Conservation (phyloP, 2,797 vertebrate species). For the Fistularia tabacaria region DNA sequence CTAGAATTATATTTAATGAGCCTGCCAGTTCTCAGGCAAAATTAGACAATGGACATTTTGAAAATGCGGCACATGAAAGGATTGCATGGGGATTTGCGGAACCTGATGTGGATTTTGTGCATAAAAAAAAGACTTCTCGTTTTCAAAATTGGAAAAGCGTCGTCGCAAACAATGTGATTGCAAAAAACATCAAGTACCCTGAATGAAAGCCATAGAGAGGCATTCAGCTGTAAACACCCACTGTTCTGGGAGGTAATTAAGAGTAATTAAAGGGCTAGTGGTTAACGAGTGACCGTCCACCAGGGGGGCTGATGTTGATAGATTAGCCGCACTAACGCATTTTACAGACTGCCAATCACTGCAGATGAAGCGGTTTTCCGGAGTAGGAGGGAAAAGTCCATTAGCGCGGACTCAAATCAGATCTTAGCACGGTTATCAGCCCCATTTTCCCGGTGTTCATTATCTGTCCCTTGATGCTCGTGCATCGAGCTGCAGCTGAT, state of each 20-base stretch:
- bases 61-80: not conserved
- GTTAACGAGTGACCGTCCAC: conserved; percentile 73
- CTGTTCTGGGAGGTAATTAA: conserved; percentile 75
- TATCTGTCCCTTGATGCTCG: conserved; percentile 75
- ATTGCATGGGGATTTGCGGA: no score
- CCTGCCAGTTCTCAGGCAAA: conserved; percentile 12
- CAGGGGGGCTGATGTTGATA: conserved; percentile 70
- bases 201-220: conserved; percentile 44
- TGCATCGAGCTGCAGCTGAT: conserved; percentile 71
- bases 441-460: conserved; percentile 75
- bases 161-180: not conserved
- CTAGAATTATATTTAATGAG: conserved; percentile 45
- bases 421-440: conserved; percentile 72
- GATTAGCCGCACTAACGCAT: conserved; percentile 70
- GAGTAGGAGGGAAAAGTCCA: conserved; percentile 77
- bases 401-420: conserved; percentile 76
- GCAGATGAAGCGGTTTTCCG: conserved; percentile 75
- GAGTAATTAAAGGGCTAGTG: conserved; percentile 73
- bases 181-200: conserved; percentile 14
- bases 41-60: conserved; percentile 20
- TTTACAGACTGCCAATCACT: conserved; percentile 75
- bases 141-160: not conserved
- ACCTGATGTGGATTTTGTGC: not conserved
- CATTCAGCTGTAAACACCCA: conserved; percentile 62
- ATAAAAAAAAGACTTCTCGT: not conserved